Conservation (phyloP, 2,113 vertebrate species). For the Himantopus leucocephalus region DNA sequence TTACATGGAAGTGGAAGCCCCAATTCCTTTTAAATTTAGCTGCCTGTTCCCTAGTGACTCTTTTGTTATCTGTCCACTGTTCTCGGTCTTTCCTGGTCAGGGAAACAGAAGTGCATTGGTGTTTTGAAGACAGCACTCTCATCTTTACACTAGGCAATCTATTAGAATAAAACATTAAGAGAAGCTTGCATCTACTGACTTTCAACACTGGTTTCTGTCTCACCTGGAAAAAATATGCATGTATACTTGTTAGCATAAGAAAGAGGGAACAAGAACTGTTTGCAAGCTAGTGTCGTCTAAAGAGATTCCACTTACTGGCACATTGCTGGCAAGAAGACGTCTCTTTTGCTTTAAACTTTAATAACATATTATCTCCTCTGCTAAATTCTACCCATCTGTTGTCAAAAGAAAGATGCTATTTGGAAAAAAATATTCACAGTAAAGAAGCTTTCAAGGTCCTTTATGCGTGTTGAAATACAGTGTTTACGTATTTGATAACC, state of each 20-base stretch:
- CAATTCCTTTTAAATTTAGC: not conserved
- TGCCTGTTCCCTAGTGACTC: not conserved
- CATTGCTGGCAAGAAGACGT: not conserved
- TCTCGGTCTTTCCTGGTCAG: not conserved
- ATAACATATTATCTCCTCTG: not conserved
- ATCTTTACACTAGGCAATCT: not conserved
- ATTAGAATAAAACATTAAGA: not conserved
- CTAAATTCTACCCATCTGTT: not conserved
- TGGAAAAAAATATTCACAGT: not conserved
- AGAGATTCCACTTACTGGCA: not conserved
- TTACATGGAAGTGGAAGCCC: not conserved
- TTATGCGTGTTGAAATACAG: not conserved
- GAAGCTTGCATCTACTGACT: not conserved
- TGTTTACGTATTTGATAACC: not conserved
- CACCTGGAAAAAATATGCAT: not conserved
- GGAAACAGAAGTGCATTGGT: not conserved
- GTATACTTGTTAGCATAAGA: conserved; percentile 8
- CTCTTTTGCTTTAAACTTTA: not conserved
- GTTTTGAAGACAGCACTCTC: not conserved
- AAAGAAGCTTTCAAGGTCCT: not conserved
- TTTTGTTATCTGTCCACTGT: not conserved
- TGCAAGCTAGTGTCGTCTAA: not conserved
- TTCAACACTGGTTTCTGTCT: not conserved
- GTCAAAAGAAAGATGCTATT: not conserved
- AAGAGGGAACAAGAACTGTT: not conserved